Evolutionary conservation across 2,797 vertebrate species (phyloP).

Genomic region (Spheniscus humboldti): DNA sequence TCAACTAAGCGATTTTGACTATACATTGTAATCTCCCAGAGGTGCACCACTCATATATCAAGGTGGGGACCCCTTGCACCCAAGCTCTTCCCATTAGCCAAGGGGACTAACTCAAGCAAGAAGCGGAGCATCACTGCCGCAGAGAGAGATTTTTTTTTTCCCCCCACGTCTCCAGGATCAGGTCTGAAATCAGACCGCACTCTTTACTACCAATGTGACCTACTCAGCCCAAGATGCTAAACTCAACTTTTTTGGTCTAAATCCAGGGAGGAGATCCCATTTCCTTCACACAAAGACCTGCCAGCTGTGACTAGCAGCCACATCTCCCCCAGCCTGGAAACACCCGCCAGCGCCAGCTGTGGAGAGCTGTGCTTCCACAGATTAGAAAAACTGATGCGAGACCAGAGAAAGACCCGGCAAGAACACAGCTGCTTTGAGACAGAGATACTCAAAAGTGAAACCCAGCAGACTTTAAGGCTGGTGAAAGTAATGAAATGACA

Average conservation of each 20-base stretch:
- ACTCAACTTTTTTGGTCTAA: background rate
- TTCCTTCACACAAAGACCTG: background rate
- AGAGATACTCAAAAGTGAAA: background rate
- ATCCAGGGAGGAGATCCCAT: background rate
- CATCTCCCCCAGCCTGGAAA: background rate
- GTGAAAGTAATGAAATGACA: background rate
- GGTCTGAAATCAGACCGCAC: background rate
- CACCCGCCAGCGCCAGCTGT: background rate
- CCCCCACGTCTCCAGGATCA: background rate
- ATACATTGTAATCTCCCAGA: background rate
- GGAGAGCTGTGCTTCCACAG: background rate
- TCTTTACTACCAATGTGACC: background rate
- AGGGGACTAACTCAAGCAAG: background rate
- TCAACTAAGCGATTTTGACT: background rate
- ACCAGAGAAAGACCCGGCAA: background rate
- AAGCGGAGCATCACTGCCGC: fast-evolving
- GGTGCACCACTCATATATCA: background rate
- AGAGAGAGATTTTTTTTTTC: background rate
- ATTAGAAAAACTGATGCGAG: background rate
- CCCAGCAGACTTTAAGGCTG: background rate
- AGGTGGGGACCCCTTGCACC: background rate
- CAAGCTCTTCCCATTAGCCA: background rate
- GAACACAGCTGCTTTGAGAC: background rate
- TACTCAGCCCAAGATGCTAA: fast-evolving
- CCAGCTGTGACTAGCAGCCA: background rate